phyloP scores from a whole-genome alignment of 2,888 invertebrate species.

The Lithophane leautieri region DNA sequence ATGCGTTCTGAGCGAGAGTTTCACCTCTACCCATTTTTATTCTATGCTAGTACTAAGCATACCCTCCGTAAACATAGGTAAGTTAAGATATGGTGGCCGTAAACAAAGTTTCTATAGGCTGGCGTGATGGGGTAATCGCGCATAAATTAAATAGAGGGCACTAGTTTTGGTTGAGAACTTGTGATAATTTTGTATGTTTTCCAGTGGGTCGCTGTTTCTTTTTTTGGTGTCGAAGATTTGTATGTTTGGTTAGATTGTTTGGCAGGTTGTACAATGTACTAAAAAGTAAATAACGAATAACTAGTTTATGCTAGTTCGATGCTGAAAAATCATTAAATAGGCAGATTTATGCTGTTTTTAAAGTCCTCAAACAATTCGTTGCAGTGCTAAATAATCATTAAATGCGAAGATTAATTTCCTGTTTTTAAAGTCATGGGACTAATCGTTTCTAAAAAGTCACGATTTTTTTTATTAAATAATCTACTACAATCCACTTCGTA shows the following conservation, averaged over 20 bases:
- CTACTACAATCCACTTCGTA: neutral
- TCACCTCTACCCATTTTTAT: conserved; percentile 18
- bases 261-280: neutral
- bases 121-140: conserved; percentile 58
- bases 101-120: conserved; percentile 62
- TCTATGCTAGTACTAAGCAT: conserved; percentile 50
- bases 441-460: neutral
- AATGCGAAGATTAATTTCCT: too few relatives aligned
- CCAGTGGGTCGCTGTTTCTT: neutral
- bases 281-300: neutral
- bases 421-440: neutral
- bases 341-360: neutral
- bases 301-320: neutral
- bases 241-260: neutral
- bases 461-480: neutral
- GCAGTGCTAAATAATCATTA: neutral
- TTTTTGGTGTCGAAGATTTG: neutral
- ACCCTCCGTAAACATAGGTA: conserved; percentile 66
- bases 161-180: conserved; percentile 32
- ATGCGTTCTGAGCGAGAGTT: neutral
- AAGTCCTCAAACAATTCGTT: too few relatives aligned
- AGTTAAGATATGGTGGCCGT: conserved; percentile 62
- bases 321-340: neutral
- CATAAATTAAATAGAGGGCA: conserved; percentile 54
- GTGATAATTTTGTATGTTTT: conserved; percentile 42